Base-by-base conservation (phyloP, 2,888 invertebrate genomes). In the Protodeltote pygarga region DNA sequence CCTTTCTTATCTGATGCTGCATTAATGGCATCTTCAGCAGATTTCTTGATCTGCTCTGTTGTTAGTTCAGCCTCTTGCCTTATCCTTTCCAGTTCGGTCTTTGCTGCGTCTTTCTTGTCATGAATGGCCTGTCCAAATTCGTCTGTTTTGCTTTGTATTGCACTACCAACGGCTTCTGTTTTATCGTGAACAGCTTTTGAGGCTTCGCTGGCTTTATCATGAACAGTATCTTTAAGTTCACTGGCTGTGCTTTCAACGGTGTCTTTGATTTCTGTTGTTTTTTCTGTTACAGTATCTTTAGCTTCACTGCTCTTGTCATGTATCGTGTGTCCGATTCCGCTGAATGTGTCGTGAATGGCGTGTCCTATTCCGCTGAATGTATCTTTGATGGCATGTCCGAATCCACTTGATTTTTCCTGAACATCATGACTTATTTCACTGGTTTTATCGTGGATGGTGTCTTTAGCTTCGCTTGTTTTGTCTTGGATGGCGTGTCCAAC, bases 1-100 rank as follows among this genome's bases (percentile, higher is more conserved):
- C 73, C 55, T 65, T 82, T 83, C 38, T 89, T 88, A 32, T 83
- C 78, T 21, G 82, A 76, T 10, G 83, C 83, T 9, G 81, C 78
- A 51, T 90, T 89, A 17, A 89, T 60, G 24, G 83, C 77, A 5
- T 87, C 85, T 67, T 90, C 89, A 1, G 90, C 90, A 0, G 85
- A 73, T 73, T 83, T 83, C 54, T 86, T 90, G 25, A 92, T 91
- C 68, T 90, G 81, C n/a, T 92, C 87, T 0, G 91, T 89, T 0
- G 91, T 82, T 17, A 78, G 67, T 76, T 89, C 87, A 2, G 91
- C 91, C 62, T 92, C 89, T 59, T 86, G 81, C 47, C 85, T 81
- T 83, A 92, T 89, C 69, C 83, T 84, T 27, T 85, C 86, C 13
- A 91, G 47, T 72, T 91, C 81, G n/a, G 71, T 79, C 67, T 83